Evolutionary conservation across 2,113 vertebrate genomes (phyloP).

Genomic region (Mormyrus iriodes): DNA sequence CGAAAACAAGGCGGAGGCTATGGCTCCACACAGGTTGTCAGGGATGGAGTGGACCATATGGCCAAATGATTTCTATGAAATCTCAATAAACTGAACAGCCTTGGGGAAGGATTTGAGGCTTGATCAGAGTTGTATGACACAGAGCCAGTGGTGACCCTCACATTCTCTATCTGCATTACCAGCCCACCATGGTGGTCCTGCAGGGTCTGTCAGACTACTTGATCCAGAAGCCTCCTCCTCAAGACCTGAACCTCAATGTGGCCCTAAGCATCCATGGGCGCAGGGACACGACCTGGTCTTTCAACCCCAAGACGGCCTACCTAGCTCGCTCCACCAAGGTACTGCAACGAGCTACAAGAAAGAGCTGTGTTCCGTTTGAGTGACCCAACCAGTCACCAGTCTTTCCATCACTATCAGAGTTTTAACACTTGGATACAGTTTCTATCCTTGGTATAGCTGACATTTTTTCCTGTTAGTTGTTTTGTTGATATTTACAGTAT

Average conservation of each 20-base stretch:
- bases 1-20: conserved; percentile 53
- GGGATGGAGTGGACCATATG: background rate
- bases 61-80: background rate
- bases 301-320: conserved; percentile 43
- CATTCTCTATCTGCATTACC: background rate
- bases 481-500: background rate
- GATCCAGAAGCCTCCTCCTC: conserved; percentile 33
- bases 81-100: background rate
- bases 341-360: background rate
- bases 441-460: background rate
- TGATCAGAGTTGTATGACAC: background rate
- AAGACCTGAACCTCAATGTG: conserved; percentile 43
- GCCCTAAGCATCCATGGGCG: conserved; percentile 49
- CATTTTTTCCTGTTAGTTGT: background rate
- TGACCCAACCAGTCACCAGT: background rate
- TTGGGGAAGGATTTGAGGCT: background rate
- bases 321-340: conserved; percentile 52
- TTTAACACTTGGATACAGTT: background rate
- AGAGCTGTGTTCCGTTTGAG: background rate
- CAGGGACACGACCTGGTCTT: conserved; percentile 45
- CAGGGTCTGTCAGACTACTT: conserved; percentile 63
- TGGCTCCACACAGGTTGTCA: conserved; percentile 63
- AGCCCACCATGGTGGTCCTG: conserved; percentile 66
- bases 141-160: too few species aligned
- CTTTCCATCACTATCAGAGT: background rate